These are phyloP conservation scores for Cardiocondyla obscurior DNA, from an alignment of 1,140 invertebrate species.

Conservation along the genomic window DNA sequence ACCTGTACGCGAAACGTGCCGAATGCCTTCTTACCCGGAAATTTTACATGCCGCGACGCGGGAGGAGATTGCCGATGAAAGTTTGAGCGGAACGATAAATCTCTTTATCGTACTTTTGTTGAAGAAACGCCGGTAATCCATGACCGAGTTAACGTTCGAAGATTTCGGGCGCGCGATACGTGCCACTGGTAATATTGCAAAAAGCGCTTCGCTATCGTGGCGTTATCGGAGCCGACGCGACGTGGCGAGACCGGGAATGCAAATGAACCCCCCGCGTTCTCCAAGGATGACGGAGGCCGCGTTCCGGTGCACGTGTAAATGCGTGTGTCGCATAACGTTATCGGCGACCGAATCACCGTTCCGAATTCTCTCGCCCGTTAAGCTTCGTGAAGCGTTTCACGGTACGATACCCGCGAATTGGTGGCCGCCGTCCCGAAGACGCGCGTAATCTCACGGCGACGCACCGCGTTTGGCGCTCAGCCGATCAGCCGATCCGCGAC, in stretches of 20 bases:
- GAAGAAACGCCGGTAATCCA: neutral
- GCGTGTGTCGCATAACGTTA: neutral
- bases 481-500: neutral
- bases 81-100: neutral
- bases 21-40: neutral
- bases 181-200: neutral
- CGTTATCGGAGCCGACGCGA: neutral
- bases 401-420: conserved; percentile 36
- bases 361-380: conserved; percentile 22
- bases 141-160: neutral
- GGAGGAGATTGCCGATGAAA: neutral
- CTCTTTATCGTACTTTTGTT: neutral
- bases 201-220: neutral
- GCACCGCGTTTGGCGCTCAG: neutral
- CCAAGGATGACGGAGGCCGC: neutral
- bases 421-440: neutral
- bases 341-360: neutral
- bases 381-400: conserved; percentile 10
- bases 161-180: neutral
- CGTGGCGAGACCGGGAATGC: neutral
- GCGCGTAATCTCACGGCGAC: conserved; percentile 4
- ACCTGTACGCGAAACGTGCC: neutral
- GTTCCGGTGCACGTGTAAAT: neutral
- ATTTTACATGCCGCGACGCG: neutral
- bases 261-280: neutral